A percentile compares a stretch with the other conserved stretches of the same genome.
phyloP scores from a whole-genome alignment of 2,888 invertebrate genomes.

The Smittia sp. region DNA sequence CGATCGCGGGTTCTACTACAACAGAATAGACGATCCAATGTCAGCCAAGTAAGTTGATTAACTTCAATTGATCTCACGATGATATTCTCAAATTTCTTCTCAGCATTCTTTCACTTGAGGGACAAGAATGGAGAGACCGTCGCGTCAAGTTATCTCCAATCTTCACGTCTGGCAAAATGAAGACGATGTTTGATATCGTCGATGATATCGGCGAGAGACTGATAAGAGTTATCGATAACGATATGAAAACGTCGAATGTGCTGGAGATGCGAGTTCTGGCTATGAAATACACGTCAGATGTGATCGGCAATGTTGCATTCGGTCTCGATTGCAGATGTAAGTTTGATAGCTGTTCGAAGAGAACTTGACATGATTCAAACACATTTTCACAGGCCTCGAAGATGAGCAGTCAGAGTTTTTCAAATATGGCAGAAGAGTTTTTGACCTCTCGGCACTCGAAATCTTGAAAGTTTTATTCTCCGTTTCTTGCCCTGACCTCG shows the following conservation, averaged over 20 bases:
- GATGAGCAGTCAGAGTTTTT: too few species aligned
- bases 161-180: constrained; percentile 56
- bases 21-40: constrained; percentile 50
- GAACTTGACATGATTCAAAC: too few species aligned
- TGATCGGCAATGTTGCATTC: constrained; percentile 56
- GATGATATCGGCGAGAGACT: not conserved
- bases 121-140: constrained; percentile 54
- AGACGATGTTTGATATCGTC: constrained; percentile 56
- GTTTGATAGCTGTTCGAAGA: too few species aligned
- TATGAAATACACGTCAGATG: constrained; percentile 54
- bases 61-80: too few species aligned
- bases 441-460: too few species aligned
- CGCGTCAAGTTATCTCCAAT: constrained; percentile 54
- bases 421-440: too few species aligned
- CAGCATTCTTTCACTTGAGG: constrained; percentile 49
- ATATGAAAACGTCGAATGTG: not conserved
- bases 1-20: constrained; percentile 48
- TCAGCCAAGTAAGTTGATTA: too few species aligned
- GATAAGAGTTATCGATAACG: too few species aligned
- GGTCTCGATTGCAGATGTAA: too few species aligned
- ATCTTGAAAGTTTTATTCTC: too few species aligned
- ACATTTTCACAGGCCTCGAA: too few species aligned
- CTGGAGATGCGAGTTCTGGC: not conserved
- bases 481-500: not conserved
- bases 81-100: too few species aligned